These are phyloP conservation scores for Acanthoscelides obtectus DNA, from an alignment of 2,888 invertebrate species.

Conservation along the genomic window DNA sequence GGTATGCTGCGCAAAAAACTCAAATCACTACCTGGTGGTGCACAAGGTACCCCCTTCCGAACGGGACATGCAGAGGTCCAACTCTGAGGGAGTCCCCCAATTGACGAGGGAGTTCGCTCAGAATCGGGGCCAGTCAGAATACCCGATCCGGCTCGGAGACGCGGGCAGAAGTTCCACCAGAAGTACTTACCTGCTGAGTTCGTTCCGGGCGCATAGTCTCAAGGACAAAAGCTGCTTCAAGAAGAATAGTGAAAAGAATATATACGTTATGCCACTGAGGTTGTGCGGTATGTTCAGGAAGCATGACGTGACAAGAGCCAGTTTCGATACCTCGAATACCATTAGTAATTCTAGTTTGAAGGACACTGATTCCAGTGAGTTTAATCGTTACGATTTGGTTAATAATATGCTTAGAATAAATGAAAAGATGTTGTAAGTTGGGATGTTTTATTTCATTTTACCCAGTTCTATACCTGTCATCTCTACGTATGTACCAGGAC, in stretches of 20 bases:
- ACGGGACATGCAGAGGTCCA: slow-evolving; percentile 24
- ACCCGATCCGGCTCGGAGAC: not conserved
- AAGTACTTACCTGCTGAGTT: slow-evolving; percentile 12
- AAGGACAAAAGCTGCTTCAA: slow-evolving; percentile 14
- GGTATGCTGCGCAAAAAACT: slow-evolving; percentile 21
- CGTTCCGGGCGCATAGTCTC: slow-evolving; percentile 8
- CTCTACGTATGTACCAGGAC: too few relatives aligned
- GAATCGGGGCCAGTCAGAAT: not conserved
- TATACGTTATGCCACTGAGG: not conserved
- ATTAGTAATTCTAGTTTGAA: slow-evolving; percentile 75
- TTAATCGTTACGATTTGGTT: slow-evolving; percentile 63
- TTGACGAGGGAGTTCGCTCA: not conserved
- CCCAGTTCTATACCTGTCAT: too few relatives aligned
- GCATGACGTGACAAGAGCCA: not conserved
- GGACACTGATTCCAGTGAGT: slow-evolving; percentile 64
- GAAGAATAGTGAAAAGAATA: slow-evolving; percentile 9
- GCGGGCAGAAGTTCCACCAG: slow-evolving; percentile 11
- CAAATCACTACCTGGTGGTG: slow-evolving; percentile 20
- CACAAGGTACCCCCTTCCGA: slow-evolving; percentile 15
- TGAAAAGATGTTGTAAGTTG: slow-evolving; percentile 25
- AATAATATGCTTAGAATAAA: slow-evolving; percentile 67
- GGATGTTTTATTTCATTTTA: not conserved
- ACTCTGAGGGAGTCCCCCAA: slow-evolving; percentile 23
- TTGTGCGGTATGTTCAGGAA: not conserved
- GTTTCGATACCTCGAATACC: slow-evolving; percentile 37